Evolutionary conservation across 1,140 invertebrate species (phyloP).

Genomic region (Formica selysi): DNA sequence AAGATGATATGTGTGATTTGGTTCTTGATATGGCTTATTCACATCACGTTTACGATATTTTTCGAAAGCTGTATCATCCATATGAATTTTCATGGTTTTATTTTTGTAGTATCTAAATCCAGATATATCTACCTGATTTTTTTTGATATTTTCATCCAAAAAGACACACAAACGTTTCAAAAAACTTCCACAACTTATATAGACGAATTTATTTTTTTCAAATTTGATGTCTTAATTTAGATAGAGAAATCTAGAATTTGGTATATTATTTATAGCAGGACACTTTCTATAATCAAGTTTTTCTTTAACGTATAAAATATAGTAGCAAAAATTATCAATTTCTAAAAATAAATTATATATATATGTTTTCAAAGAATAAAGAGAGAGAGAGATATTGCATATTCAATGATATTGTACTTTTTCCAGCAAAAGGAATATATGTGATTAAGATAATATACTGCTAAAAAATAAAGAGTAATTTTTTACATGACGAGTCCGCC

Average conservation of each 20-base stretch:
- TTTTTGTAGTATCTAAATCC: background rate
- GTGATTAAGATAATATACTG: background rate
- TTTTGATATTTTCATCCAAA: background rate
- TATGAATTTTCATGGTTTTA: background rate
- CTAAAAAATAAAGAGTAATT: conserved; percentile 41
- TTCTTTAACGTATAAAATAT: too few species aligned
- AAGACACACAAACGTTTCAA: background rate
- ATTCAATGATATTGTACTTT: too few species aligned
- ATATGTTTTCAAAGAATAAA: background rate
- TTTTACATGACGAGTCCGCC: background rate
- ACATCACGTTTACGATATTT: background rate
- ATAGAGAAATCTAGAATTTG: background rate
- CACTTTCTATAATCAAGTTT: too few species aligned
- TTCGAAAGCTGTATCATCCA: background rate
- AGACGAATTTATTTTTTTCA: background rate
- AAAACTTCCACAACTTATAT: background rate
- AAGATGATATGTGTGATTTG: background rate
- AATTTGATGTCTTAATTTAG: background rate
- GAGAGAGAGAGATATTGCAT: background rate
- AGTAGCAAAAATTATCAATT: background rate
- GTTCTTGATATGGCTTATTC: background rate
- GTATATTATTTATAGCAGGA: background rate
- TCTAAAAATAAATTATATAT: background rate
- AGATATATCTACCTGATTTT: background rate
- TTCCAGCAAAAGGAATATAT: background rate